A percentile compares a stretch with the other conserved stretches of the same genome.
Evolutionary conservation across 1,140 invertebrate genomes (phyloP).

Genomic region (Saccostrea cuccullata): DNA sequence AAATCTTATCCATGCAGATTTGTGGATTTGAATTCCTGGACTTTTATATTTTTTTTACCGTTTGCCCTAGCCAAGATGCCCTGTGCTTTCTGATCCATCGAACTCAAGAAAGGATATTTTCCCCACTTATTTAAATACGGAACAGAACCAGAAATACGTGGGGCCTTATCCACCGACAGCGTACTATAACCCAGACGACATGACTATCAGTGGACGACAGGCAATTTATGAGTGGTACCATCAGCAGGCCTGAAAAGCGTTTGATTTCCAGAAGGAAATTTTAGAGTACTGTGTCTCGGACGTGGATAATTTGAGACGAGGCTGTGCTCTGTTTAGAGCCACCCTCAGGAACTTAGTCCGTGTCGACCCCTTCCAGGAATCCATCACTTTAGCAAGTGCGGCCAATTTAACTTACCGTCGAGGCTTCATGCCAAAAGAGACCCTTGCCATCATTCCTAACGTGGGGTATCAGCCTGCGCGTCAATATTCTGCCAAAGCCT

Average conservation of each 20-base stretch:
- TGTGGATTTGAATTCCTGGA: constrained; percentile 3
- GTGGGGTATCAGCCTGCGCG: neutral
- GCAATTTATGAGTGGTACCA: neutral
- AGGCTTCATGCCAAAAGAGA: neutral
- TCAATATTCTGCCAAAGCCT: neutral
- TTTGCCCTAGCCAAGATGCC: constrained; percentile 39
- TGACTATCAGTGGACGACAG: constrained; percentile 4
- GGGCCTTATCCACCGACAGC: constrained; percentile 32
- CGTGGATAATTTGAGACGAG: neutral
- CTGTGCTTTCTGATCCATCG: constrained; percentile 45
- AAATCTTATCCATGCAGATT: neutral
- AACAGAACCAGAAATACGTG: no score
- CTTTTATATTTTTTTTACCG: constrained; percentile 25
- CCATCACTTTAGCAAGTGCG: constrained; percentile 16
- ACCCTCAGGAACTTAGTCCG: neutral
- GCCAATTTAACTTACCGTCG: neutral
- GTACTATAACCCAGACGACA: constrained; percentile 36
- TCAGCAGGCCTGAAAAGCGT: neutral
- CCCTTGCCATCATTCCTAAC: constrained; percentile 6
- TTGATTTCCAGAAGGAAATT: neutral
- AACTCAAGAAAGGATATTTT: no score
- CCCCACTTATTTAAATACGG: no score
- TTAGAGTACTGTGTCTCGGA: neutral
- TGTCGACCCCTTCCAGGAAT: neutral
- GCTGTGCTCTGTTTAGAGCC: neutral